A percentile compares a stretch with the other conserved stretches of the same genome.
Evolutionary conservation across 2,888 invertebrate species (phyloP).

Genomic region (Melanophora roralis): DNA sequence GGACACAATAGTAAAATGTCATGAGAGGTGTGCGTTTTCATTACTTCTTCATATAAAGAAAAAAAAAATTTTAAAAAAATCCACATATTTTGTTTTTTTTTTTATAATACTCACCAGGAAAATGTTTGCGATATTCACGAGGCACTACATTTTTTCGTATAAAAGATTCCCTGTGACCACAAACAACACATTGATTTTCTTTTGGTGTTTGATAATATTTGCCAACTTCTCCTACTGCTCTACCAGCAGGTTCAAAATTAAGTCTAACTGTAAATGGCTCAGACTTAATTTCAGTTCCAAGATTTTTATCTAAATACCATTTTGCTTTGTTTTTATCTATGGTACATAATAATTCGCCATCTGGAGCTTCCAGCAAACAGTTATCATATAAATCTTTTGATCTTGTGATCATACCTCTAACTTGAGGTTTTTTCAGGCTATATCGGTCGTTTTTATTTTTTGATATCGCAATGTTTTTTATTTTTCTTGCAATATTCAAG

Average conservation of each 20-base stretch:
- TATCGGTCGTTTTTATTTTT: not conserved
- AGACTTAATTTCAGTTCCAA: slow-evolving; percentile 77
- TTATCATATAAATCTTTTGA: slow-evolving; percentile 86
- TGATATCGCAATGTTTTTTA: not conserved
- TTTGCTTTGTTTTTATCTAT: slow-evolving; percentile 86
- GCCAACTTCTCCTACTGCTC: slow-evolving; percentile 84
- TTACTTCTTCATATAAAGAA: slow-evolving; percentile 78
- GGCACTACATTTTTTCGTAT: slow-evolving; percentile 90
- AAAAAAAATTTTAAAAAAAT: no score
- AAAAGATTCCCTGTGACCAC: slow-evolving; percentile 83
- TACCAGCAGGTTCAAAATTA: slow-evolving; percentile 87
- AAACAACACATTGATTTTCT: slow-evolving; percentile 88
- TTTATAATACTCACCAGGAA: slow-evolving; percentile 83
- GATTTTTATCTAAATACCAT: slow-evolving; percentile 80
- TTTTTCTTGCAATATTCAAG: not conserved
- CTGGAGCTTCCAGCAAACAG: slow-evolving; percentile 86
- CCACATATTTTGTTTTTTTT: no score
- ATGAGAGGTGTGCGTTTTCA: slow-evolving; percentile 90
- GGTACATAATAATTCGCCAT: slow-evolving; percentile 86
- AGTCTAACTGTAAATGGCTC: slow-evolving; percentile 83
- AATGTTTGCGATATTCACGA: slow-evolving; percentile 87
- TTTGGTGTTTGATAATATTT: slow-evolving; percentile 85
- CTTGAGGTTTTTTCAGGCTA: not conserved
- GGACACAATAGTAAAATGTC: slow-evolving; percentile 87
- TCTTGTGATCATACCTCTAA: slow-evolving; percentile 66